phyloP scores from a whole-genome alignment of 1,140 invertebrate species.

The Camponotus pennsylvanicus region DNA sequence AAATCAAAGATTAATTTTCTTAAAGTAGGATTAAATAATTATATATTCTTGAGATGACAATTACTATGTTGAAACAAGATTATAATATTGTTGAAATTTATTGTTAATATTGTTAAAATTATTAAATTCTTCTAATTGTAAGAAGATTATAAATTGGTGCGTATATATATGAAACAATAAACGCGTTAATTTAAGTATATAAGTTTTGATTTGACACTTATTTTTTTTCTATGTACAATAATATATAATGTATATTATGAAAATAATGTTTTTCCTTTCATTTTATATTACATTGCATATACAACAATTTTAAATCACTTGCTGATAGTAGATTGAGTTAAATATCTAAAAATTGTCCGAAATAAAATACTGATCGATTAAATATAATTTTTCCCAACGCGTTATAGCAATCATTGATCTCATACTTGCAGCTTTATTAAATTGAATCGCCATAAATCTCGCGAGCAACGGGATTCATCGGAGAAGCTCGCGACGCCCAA shows the following conservation, averaged over 20 bases:
- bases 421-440: slow-evolving; percentile 23
- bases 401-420: slow-evolving; percentile 14
- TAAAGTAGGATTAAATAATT: no score
- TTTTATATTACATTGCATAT: neutral
- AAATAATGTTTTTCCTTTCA: neutral
- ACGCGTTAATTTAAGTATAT: no score
- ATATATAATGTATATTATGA: neutral
- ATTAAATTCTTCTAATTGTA: no score
- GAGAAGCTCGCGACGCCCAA: slow-evolving; percentile 22
- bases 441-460: slow-evolving; percentile 47
- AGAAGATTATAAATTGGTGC: no score
- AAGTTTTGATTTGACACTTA: no score
- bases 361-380: slow-evolving; percentile 17
- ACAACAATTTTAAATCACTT: neutral
- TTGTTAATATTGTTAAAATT: no score
- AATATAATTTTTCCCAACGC: slow-evolving; percentile 11
- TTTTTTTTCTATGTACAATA: no score
- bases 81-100: no score
- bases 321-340: neutral
- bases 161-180: no score
- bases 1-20: no score
- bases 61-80: no score
- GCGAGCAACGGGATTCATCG: slow-evolving; percentile 16
- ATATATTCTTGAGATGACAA: no score
- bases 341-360: neutral